Evolutionary conservation across 2,113 vertebrate genomes (phyloP).

Genomic region (Chloropsis hardwickii): DNA sequence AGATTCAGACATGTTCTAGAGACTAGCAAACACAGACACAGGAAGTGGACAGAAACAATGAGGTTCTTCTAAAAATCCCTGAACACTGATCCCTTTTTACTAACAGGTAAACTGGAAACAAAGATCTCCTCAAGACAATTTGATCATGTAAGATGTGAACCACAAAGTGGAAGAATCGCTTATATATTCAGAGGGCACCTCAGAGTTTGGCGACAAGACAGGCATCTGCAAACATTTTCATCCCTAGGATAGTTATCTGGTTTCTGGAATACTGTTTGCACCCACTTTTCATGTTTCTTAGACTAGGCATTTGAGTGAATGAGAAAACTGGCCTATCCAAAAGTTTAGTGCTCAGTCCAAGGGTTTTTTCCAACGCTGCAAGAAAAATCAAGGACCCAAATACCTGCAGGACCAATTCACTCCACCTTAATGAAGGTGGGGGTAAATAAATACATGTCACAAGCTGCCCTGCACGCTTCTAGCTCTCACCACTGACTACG

Average conservation of each 20-base stretch:
- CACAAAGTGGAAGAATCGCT: not conserved
- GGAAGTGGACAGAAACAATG: not conserved
- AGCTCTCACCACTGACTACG: not conserved
- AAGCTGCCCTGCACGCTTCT: not conserved
- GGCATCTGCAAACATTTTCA: accelerated
- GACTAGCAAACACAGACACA: not conserved
- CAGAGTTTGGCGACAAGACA: not conserved
- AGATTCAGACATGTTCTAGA: not conserved
- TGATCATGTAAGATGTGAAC: not conserved
- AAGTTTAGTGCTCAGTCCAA: not conserved
- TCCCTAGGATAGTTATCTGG: not conserved
- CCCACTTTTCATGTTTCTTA: not conserved
- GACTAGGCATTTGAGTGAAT: not conserved
- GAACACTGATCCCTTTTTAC: not conserved
- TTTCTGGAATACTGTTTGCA: not conserved
- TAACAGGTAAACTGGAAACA: not conserved
- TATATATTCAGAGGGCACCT: not conserved
- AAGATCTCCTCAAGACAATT: not conserved
- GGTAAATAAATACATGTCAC: not conserved
- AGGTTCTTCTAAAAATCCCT: not conserved
- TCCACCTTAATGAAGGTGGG: not conserved
- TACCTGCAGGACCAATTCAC: not conserved
- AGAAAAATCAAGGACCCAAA: not conserved
- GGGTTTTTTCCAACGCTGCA: accelerated
- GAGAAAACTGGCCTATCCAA: not conserved